Evolutionary conservation across 2,113 vertebrate species (phyloP), one percentile per base, ranked within the genome.

Genomic region (Dicerorhinus sumatrensis): DNA sequence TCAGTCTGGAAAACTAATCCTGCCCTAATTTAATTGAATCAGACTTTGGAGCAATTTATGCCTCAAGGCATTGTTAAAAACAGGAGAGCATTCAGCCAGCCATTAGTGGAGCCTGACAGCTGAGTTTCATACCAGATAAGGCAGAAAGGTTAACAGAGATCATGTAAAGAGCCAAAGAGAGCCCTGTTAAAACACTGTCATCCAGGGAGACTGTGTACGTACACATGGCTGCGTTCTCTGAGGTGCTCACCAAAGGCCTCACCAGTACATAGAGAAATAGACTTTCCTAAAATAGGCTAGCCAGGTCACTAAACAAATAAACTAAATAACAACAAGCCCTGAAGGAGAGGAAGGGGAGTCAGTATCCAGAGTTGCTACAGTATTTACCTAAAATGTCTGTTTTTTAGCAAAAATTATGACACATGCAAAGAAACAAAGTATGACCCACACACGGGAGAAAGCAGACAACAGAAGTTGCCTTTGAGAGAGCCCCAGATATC

Each of bases 1-100:
- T 65, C 73, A 92, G n/a, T 29, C 88, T 92, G 33, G 63, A 77
- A 96, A 89, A 65, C 60, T 75, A 39, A 0, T 58, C 6, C n/a
- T 87, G n/a, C 51, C 39, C 11, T 0, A 36, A 62, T 92, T 96
- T 92, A 90, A 97, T 90, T 80, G 69, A 80, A 86, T 76, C n/a
- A 82, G 58, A 93, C 67, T 86, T 56, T 54, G 33, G 75, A 90
- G 65, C 25, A 70, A 2, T 93, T 69, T 73, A 67, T 77, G 27
- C 54, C 36, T 46, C 10, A 54, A 72, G 56, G 18, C 69, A 46
- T 67, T 96, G 70, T 87, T 69, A 73, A 56, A 93, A 94, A 77
- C 23, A 69, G 17, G 70, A 16, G 80, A 39, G 56, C 6, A 3
- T 82, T 95, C 70, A 89, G 73, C 51, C 58, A 81, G n/a, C 42